Base-by-base conservation (phyloP, 2,113 vertebrate species). In the Notiomystis cincta region DNA sequence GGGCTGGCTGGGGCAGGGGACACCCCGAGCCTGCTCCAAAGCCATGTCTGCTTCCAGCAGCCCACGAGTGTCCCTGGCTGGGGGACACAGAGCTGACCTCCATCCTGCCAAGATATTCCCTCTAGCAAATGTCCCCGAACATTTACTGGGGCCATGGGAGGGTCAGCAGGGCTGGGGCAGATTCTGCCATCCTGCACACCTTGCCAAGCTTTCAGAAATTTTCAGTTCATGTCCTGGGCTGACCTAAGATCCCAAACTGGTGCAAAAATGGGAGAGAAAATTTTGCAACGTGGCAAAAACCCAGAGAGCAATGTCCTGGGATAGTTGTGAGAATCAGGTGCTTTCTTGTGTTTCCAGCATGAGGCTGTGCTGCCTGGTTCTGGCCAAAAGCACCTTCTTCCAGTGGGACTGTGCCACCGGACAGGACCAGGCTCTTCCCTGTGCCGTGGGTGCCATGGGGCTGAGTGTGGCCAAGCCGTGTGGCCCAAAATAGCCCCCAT, bases 61-160 rank as follows among this genome's bases (percentile, higher is more conserved):
- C 57, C 73, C 4, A 0, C 0, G 2, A 21, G 18, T 0, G 7
- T 53, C 24, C 44, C 35, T 0, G 0, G 33, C 76, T n/a, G 79
- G 31, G 65, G 67, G 19, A n/a, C 7, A 0, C 0, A 27, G 87
- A 35, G 45, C 79, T 58, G 69, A 42, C 8, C 45, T 24, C 54
- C 1, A 0, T 38, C 48, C 44, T 0, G 0, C 20, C 2, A 0
- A 35, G 27, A 15, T 21, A 42, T 9, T 22, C 16, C 12, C 21
- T 44, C 48, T 11, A 11, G 48, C 15, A 82, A 47, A 54, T 24
- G 11, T 8, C 21, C 33, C n/a, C 4, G 1, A 18, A 40, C 3
- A 17, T 22, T 66, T 28, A 25, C 21, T 25, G 38, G 5, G 18
- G 42, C 31, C 37, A 17, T 17, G 20, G 11, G 7, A 30, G 77